phyloP scores from a whole-genome alignment of 2,888 invertebrate genomes.

The Cecidostiba fungosa region DNA sequence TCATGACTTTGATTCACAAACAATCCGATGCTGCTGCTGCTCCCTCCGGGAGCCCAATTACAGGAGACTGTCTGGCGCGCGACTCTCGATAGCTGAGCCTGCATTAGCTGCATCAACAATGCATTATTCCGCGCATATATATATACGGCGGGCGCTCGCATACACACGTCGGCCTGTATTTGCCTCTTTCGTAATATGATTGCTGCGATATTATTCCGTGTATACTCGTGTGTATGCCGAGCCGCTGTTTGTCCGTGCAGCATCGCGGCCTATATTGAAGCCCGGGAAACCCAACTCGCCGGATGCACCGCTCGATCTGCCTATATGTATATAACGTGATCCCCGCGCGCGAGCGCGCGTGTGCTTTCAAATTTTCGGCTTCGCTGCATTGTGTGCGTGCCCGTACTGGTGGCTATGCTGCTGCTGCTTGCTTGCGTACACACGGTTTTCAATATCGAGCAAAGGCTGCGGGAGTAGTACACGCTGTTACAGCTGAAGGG shows the following conservation, averaged over 20 bases:
- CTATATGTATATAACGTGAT: background rate
- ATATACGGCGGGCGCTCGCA: constrained; percentile 59
- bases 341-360: background rate
- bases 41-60: constrained; percentile 76
- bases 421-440: background rate
- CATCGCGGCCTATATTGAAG: background rate
- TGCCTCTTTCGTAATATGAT: constrained; percentile 78
- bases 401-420: background rate
- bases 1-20: constrained; percentile 80
- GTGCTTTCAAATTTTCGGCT: constrained; percentile 41
- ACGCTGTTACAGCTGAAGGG: constrained; percentile 31
- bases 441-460: constrained; percentile 26
- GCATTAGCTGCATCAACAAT: constrained; percentile 80
- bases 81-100: constrained; percentile 76
- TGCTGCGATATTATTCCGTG: constrained; percentile 76
- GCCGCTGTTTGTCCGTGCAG: constrained; percentile 42
- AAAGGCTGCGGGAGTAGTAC: background rate
- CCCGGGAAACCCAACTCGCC: constrained; percentile 8
- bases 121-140: constrained; percentile 76
- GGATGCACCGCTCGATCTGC: background rate
- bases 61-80: constrained; percentile 66
- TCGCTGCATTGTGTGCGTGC: constrained; percentile 5
- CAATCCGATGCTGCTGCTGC: constrained; percentile 64
- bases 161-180: constrained; percentile 74
- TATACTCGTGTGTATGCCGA: background rate